These are phyloP conservation scores for Acronicta leporina DNA, from an alignment of 2,888 invertebrate genomes.

Conservation along the genomic window DNA sequence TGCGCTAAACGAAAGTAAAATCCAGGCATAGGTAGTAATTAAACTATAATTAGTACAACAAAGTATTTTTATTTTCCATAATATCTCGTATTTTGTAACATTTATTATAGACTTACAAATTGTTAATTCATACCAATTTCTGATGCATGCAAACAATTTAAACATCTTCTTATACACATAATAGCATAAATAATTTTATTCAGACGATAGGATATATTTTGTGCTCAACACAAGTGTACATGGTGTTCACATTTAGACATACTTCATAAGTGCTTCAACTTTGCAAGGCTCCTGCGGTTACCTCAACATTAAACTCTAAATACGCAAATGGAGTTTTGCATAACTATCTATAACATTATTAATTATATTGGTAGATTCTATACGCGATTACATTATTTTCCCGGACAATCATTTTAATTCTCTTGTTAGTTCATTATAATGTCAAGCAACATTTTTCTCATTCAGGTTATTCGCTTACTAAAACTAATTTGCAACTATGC, in stretches of 20 bases:
- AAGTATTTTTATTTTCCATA: slow-evolving; percentile 75
- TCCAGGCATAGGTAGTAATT: slow-evolving; percentile 8
- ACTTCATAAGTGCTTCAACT: slow-evolving; percentile 52
- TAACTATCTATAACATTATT: slow-evolving; percentile 34
- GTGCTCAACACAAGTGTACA: slow-evolving; percentile 64
- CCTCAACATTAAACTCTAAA: slow-evolving; percentile 30
- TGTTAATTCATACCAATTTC: slow-evolving; percentile 67
- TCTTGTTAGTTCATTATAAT: slow-evolving; percentile 46
- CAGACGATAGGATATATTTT: slow-evolving; percentile 59
- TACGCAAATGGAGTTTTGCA: slow-evolving; percentile 34
- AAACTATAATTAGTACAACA: slow-evolving; percentile 58
- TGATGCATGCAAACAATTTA: slow-evolving; percentile 72
- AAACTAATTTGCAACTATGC: slow-evolving; percentile 58
- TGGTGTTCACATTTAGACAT: slow-evolving; percentile 51
- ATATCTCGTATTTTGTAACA: slow-evolving; percentile 72
- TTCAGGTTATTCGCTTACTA: slow-evolving; percentile 47
- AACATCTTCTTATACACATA: slow-evolving; percentile 55
- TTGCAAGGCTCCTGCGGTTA: slow-evolving; percentile 45
- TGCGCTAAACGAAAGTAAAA: background rate
- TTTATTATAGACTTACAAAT: slow-evolving; percentile 71
- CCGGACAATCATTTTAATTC: slow-evolving; percentile 29
- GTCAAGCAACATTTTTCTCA: slow-evolving; percentile 40
- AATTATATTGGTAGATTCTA: slow-evolving; percentile 34
- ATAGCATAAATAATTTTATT: slow-evolving; percentile 57
- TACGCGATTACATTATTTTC: slow-evolving; percentile 19